phyloP scores from a whole-genome alignment of 2,888 invertebrate species.

The Eledone cirrhosa region DNA sequence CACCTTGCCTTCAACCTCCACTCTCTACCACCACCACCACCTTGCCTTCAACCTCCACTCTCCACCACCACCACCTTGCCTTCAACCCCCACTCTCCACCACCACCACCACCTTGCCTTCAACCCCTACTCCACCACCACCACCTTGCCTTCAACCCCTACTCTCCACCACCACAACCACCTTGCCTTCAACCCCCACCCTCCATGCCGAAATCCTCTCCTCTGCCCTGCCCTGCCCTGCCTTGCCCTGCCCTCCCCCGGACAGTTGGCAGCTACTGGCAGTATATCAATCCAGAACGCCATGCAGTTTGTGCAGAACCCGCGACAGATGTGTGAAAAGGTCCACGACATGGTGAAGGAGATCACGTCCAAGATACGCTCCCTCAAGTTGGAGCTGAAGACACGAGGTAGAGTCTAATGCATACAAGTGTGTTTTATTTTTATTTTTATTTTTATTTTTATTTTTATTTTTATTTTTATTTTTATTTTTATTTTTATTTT shows the following conservation, averaged over 20 bases:
- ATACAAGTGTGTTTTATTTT: neutral
- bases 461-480: neutral
- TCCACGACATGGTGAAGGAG: conserved; percentile 86
- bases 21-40: too few relatives aligned
- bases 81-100: too few relatives aligned
- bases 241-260: neutral
- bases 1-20: too few relatives aligned
- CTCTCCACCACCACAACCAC: too few relatives aligned
- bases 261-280: conserved; percentile 86
- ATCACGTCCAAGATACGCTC: conserved; percentile 80
- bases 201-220: too few relatives aligned
- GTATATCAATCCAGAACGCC: conserved; percentile 90
- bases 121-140: too few relatives aligned
- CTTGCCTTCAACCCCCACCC: too few relatives aligned
- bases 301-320: conserved; percentile 96
- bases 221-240: too few relatives aligned
- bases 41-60: too few relatives aligned
- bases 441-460: neutral
- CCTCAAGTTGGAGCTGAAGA: conserved; percentile 54
- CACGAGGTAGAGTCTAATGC: conserved; percentile 46
- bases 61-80: too few relatives aligned
- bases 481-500: neutral
- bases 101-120: too few relatives aligned
- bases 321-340: conserved; percentile 88
- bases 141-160: too few relatives aligned